These are phyloP conservation scores for Chaetodon auriga DNA, from an alignment of 2,113 vertebrate genomes.

Conservation along the genomic window DNA sequence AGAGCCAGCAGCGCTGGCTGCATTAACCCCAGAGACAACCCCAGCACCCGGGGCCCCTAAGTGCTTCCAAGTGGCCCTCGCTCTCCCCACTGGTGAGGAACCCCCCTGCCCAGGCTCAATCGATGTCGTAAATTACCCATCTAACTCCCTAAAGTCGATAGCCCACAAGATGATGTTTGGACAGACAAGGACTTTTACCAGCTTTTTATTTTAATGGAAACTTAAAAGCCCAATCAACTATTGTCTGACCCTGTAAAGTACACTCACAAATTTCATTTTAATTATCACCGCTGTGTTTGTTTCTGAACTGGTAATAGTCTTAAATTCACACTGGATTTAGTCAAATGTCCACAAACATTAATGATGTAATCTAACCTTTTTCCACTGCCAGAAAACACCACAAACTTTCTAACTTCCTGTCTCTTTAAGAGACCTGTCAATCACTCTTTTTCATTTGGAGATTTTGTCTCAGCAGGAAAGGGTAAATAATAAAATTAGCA, in stretches of 20 bases:
- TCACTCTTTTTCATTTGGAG: neutral
- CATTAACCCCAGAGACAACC: conserved; percentile 85
- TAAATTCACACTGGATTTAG: neutral
- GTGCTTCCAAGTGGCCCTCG: conserved; percentile 79
- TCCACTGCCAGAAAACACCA: neutral
- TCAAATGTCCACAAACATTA: neutral
- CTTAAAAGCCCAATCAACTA: conserved; percentile 13
- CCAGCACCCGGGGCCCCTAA: conserved; percentile 74
- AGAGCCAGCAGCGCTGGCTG: conserved; percentile 73
- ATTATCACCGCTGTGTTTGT: neutral
- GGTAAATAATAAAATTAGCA: neutral
- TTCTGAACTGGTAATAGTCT: neutral
- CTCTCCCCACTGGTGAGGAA: conserved; percentile 56
- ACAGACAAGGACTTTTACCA: conserved; percentile 54
- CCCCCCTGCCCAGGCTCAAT: conserved; percentile 62
- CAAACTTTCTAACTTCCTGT: neutral
- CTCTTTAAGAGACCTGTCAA: neutral
- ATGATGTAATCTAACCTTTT: neutral
- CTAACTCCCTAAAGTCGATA: conserved; percentile 71
- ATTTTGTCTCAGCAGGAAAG: neutral
- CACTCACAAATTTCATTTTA: neutral
- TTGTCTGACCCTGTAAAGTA: neutral
- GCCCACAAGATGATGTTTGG: conserved; percentile 65
- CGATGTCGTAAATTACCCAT: conserved; percentile 80
- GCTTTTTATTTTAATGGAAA: conserved; percentile 56